phyloP scores from a whole-genome alignment of 2,797 vertebrate genomes.

The Agapornis canus region DNA sequence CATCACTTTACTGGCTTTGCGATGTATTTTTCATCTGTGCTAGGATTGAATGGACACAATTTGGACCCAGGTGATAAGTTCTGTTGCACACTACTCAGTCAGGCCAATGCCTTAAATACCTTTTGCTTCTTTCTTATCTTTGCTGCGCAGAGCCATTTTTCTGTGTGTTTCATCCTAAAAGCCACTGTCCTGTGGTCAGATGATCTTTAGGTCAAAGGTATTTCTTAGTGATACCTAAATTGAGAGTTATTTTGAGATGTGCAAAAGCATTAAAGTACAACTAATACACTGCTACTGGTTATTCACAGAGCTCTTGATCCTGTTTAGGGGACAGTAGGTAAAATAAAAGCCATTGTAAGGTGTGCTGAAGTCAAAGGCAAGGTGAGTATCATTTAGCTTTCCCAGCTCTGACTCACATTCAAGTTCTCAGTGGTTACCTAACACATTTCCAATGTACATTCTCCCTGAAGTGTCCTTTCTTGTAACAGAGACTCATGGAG shows the following conservation, averaged over 20 bases:
- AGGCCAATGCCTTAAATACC: neutral
- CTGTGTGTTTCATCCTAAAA: neutral
- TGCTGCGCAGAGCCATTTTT: neutral
- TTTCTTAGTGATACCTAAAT: neutral
- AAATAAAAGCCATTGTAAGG: neutral
- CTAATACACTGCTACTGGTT: neutral
- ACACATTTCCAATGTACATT: accelerated
- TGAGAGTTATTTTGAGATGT: neutral
- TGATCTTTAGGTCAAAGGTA: neutral
- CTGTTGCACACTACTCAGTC: neutral
- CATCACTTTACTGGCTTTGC: neutral
- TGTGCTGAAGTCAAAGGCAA: neutral
- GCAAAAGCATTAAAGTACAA: neutral
- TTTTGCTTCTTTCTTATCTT: neutral
- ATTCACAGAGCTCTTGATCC: neutral
- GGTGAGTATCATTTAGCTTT: neutral
- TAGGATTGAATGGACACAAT: neutral
- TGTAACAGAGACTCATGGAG: neutral
- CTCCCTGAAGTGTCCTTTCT: neutral
- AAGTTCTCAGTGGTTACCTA: neutral
- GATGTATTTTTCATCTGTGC: neutral
- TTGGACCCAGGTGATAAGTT: neutral
- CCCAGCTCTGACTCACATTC: neutral
- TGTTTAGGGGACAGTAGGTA: neutral
- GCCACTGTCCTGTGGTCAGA: neutral